Percentiles rank a stretch among this genome's conserved stretches.
Conservation (phyloP, 2,888 invertebrate species). For the Gastrophysa polygoni region DNA sequence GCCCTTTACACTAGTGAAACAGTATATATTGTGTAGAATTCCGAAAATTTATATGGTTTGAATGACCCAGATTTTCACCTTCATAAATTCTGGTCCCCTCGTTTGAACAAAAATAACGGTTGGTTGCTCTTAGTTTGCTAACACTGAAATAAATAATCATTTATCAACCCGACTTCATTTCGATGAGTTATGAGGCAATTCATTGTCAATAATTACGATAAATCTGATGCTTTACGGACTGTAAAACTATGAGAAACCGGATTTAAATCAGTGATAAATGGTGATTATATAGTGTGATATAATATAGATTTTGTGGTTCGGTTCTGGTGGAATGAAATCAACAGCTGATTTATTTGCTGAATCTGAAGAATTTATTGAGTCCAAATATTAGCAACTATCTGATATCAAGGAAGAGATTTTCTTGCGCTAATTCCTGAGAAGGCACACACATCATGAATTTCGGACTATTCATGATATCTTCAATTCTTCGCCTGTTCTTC, state of each 20-base stretch:
- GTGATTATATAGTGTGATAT: background rate
- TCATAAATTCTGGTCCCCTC: background rate
- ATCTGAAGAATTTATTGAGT: no score
- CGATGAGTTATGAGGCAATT: slow-evolving; percentile 1
- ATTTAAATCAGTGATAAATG: background rate
- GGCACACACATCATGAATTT: no score
- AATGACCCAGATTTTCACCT: background rate
- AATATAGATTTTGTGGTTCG: background rate
- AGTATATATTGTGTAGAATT: no score
- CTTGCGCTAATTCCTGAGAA: no score
- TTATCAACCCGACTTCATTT: background rate
- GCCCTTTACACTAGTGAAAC: no score
- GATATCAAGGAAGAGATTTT: no score
- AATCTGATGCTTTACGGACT: background rate
- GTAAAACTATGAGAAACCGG: background rate
- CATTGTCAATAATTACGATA: background rate
- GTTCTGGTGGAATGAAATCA: background rate
- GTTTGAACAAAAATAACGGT: background rate
- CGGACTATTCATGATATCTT: no score
- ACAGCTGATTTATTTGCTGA: background rate
- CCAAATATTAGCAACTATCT: no score
- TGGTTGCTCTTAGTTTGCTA: background rate
- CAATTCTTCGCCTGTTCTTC: no score
- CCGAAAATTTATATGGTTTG: no score
- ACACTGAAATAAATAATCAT: background rate